Evolutionary conservation across 2,797 vertebrate genomes (phyloP).

Genomic region (Xiphophorus birchmanni): DNA sequence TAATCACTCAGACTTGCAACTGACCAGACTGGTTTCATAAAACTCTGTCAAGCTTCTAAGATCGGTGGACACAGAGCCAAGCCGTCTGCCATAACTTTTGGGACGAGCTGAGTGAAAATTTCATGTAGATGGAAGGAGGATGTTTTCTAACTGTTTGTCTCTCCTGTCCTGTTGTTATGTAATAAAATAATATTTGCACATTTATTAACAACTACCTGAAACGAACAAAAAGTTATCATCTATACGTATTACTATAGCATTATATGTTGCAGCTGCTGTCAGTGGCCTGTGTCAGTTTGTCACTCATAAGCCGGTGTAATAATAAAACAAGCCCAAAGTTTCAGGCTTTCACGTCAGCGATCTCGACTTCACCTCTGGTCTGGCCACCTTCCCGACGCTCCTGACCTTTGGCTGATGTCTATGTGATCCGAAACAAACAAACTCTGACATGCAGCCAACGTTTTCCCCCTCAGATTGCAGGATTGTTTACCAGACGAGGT

Average conservation of each 20-base stretch:
- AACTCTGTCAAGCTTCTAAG: neutral
- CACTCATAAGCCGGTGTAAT: constrained; percentile 10
- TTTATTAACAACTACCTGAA: neutral
- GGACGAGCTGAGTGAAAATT: neutral
- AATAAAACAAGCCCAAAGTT: constrained; percentile 12
- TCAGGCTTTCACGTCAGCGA: constrained; percentile 9
- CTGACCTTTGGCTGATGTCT: constrained; percentile 32
- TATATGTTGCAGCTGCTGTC: neutral
- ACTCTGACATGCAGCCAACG: constrained; percentile 25
- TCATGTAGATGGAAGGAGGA: neutral
- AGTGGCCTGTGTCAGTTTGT: neutral
- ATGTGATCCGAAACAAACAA: constrained; percentile 32
- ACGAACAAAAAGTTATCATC: neutral
- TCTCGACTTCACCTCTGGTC: constrained; percentile 3
- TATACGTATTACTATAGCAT: too few species aligned
- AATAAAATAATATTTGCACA: neutral
- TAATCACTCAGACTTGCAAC: constrained; percentile 2
- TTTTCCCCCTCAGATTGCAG: constrained; percentile 35
- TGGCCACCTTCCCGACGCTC: constrained; percentile 9
- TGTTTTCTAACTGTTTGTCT: neutral
- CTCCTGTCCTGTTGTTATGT: neutral
- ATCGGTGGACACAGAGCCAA: constrained; percentile 13
- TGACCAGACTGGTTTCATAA: constrained; percentile 13
- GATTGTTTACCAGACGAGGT: constrained; percentile 66
- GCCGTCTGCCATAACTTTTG: constrained; percentile 4